A percentile compares a stretch with the other conserved stretches of the same genome.
These are phyloP conservation scores for Delichon dasypus DNA, from an alignment of 2,797 vertebrate genomes.

Conservation along the genomic window DNA sequence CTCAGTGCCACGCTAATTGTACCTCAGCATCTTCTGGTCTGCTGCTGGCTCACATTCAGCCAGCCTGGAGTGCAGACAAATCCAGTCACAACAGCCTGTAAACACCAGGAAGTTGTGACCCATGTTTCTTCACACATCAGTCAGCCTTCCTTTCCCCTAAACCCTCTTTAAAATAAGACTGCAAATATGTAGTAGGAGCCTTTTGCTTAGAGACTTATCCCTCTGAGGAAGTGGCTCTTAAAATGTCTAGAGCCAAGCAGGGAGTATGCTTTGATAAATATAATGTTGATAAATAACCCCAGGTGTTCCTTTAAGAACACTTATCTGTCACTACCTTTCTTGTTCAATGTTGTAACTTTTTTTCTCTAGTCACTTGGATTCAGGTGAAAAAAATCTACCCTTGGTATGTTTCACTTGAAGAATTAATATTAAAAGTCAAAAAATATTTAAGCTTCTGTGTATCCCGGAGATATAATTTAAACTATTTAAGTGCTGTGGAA, in stretches of 20 bases:
- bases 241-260: not conserved
- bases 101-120: not conserved
- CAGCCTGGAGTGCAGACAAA: not conserved
- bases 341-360: not conserved
- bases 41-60: not conserved
- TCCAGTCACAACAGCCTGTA: not conserved
- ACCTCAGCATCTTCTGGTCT: conserved; percentile 17
- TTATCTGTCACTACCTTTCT: not conserved
- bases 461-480: not conserved
- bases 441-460: not conserved
- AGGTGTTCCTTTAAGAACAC: not conserved
- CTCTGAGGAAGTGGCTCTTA: not conserved
- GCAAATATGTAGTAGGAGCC: not conserved
- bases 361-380: not conserved
- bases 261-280: not conserved
- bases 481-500: not conserved
- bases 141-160: not conserved
- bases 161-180: not conserved
- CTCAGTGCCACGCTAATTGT: conserved; percentile 38
- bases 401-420: not conserved
- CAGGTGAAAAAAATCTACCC: not conserved
- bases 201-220: not conserved
- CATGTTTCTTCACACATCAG: not conserved
- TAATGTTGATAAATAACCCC: not conserved
- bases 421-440: not conserved